Evolutionary conservation across 2,797 vertebrate genomes (phyloP).

Genomic region (Malacoctenus gilli): DNA sequence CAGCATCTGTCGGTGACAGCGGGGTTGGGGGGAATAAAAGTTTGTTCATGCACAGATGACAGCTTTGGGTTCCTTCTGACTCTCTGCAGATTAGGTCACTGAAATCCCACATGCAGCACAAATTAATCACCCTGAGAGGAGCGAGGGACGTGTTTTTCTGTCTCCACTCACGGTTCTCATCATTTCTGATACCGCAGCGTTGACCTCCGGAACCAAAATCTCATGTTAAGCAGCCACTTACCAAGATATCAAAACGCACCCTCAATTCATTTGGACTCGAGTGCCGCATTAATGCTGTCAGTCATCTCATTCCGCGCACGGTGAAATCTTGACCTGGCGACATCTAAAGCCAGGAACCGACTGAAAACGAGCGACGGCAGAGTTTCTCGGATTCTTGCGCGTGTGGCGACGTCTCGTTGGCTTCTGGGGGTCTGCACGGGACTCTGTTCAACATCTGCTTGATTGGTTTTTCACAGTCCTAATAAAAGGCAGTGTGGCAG

Average conservation of each 20-base stretch:
- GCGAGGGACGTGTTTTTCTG: neutral
- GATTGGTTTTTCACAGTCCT: conserved; percentile 5
- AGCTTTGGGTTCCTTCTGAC: neutral
- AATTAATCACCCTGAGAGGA: neutral
- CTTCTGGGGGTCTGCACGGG: neutral
- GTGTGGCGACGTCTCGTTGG: neutral
- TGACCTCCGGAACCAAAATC: neutral
- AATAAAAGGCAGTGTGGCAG: no score
- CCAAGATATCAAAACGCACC: neutral
- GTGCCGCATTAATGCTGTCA: conserved; percentile 1
- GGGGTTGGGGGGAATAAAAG: no score
- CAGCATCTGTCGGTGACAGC: neutral
- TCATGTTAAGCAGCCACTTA: neutral
- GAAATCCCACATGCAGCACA: neutral
- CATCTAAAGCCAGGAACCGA: neutral
- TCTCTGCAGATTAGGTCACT: neutral
- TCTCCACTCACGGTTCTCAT: no score
- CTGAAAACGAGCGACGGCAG: neutral
- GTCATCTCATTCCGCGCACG: neutral
- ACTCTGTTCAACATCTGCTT: conserved; percentile 5
- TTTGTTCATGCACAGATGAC: neutral
- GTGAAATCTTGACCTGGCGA: neutral
- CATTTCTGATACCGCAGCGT: no score
- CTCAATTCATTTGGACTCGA: neutral
- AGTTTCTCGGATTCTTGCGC: neutral